Base-by-base conservation (phyloP, 2,888 invertebrate genomes). In the Sturmia bella region DNA sequence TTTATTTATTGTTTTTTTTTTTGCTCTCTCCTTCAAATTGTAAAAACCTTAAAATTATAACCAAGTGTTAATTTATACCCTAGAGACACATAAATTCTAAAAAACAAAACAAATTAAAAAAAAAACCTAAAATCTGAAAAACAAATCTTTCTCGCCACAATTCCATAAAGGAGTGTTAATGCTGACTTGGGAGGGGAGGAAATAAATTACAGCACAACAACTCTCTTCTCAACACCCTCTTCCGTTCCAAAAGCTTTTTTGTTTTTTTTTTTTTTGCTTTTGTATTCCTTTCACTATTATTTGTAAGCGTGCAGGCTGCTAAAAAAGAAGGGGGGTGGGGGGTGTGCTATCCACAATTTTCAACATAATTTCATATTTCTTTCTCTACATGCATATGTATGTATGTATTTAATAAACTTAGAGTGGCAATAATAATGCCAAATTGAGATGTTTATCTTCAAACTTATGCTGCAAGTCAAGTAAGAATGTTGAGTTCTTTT, bases 41-140 rank as follows among this genome's bases (percentile, higher is more conserved):
- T 37, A 52, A 70, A 56, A 73, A 54, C 32, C 52, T 50, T 7
- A 37, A 21, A 74, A 74, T 74, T 74, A 74, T 45, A 78, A 73
- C 24, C 50, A 73, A 78, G 52, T 74, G 78, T 74, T 82, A 82
- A 82, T 82, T 82, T 78, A 78, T 82, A 70, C 82, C 48, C 82
- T 13, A 21, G 82, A 74, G 82, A 78, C 82, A 27, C 63, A 78
- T 82, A 82, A 82, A 78, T 76, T 57, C 2, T 1, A 50, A 32
- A 68, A 50, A 73, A 21, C 3, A 43, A 24, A 5, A 39, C 21
- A 54, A 21, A 43, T 56, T 11, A 11, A 11, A 54, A 37, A 12
- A 45, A 48, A 48, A 15, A 43, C 0, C 0, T 39, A 45, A 70
- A 80, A 76, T 66, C 72, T 66, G 19, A 57, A 74, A 74, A 70